Evolutionary conservation across 2,113 vertebrate species (phyloP).

Genomic region (Hucho hucho): DNA sequence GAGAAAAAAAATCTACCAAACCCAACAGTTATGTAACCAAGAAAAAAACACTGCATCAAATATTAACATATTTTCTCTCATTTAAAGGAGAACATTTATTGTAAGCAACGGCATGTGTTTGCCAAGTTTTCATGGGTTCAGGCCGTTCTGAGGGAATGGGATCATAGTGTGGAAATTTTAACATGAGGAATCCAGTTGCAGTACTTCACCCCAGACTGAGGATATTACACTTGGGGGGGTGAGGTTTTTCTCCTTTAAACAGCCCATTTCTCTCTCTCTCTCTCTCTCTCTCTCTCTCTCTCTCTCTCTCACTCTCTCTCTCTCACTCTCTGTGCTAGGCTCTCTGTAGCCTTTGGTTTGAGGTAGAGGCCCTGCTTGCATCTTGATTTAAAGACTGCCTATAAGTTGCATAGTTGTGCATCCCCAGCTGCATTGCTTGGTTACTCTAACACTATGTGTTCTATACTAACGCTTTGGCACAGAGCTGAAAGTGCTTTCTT

Average conservation of each 20-base stretch:
- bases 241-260: no score
- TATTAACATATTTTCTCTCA: constrained; percentile 12
- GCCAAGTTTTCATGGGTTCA: constrained; percentile 18
- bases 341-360: neutral
- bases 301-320: no score
- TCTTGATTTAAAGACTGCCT: constrained; percentile 70
- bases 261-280: neutral
- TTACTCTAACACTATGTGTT: constrained; percentile 73
- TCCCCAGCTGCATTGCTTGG: constrained; percentile 72
- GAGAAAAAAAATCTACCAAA: neutral
- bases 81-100: neutral
- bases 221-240: no score
- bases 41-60: constrained; percentile 6
- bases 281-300: neutral
- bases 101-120: constrained; percentile 6
- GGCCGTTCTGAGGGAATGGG: neutral
- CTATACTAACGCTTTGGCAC: constrained; percentile 69
- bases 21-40: constrained; percentile 12
- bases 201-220: constrained; percentile 3
- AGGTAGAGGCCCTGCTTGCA: constrained; percentile 55
- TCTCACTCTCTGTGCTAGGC: neutral
- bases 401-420: constrained; percentile 70
- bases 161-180: constrained; percentile 27
- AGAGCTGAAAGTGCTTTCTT: constrained; percentile 55
- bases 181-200: constrained; percentile 25